phyloP scores from a whole-genome alignment of 1,140 invertebrate genomes.

The Anagrus nilaparvatae region DNA sequence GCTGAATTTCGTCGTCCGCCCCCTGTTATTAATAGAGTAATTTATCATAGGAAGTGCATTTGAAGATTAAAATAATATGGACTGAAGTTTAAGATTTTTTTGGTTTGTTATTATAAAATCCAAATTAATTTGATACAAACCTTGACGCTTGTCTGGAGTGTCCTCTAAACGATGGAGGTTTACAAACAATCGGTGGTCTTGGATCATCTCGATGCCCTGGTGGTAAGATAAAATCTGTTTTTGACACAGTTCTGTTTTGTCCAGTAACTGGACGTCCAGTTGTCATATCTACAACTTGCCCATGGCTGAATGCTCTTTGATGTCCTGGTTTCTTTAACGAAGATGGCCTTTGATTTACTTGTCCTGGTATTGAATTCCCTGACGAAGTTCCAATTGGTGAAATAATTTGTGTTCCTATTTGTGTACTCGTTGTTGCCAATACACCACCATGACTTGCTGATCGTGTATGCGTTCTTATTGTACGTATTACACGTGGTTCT shows the following conservation, averaged over 20 bases:
- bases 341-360: slow-evolving; percentile 46
- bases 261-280: slow-evolving; percentile 44
- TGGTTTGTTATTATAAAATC: no score
- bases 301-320: slow-evolving; percentile 76
- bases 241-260: slow-evolving; percentile 70
- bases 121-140: no score
- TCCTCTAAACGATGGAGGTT: slow-evolving; percentile 38
- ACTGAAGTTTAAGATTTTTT: no score
- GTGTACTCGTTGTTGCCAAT: slow-evolving; percentile 42
- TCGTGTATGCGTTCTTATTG: slow-evolving; percentile 57
- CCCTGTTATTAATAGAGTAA: no score
- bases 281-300: slow-evolving; percentile 59
- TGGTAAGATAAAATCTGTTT: slow-evolving; percentile 78
- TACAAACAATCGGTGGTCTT: slow-evolving; percentile 34
- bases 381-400: slow-evolving; percentile 10
- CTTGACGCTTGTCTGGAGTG: slow-evolving; percentile 51
- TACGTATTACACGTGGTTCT: no score
- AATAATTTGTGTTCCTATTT: slow-evolving; percentile 14
- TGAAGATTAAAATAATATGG: no score
- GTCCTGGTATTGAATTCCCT: slow-evolving; percentile 31
- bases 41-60: no score
- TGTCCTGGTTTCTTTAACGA: slow-evolving; percentile 65
- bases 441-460: slow-evolving; percentile 72
- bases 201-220: slow-evolving; percentile 58
- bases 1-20: no score